Evolutionary conservation across 2,888 invertebrate species (phyloP).

Genomic region (Capitulum mitella): DNA sequence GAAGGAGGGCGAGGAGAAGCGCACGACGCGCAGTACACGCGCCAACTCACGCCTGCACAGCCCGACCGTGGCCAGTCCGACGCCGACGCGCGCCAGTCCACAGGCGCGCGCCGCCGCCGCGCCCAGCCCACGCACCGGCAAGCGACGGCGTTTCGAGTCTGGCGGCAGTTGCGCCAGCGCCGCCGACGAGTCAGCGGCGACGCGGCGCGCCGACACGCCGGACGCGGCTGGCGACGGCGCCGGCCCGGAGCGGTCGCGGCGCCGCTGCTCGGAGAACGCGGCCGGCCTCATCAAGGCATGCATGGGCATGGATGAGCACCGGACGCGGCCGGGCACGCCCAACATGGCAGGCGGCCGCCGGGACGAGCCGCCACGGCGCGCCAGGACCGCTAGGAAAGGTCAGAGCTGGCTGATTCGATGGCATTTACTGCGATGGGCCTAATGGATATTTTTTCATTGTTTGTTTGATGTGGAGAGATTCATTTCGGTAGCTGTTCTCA

Average conservation of each 20-base stretch:
- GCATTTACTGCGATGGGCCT: too few species aligned
- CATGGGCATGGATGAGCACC: slow-evolving; percentile 48
- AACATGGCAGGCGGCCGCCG: slow-evolving; percentile 32
- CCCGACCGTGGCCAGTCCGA: slow-evolving; percentile 32
- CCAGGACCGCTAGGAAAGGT: neutral
- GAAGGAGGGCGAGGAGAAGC: slow-evolving; percentile 35
- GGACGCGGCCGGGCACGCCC: slow-evolving; percentile 36
- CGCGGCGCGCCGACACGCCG: slow-evolving; percentile 20
- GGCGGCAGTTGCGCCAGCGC: slow-evolving; percentile 57
- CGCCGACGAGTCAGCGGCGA: slow-evolving; percentile 3
- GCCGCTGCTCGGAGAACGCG: slow-evolving; percentile 53
- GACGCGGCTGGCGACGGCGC: neutral
- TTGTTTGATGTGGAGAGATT: too few species aligned
- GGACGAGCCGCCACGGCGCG: neutral
- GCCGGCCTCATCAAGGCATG: slow-evolving; percentile 54
- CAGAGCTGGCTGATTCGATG: too few species aligned
- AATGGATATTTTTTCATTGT: too few species aligned
- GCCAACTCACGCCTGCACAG: slow-evolving; percentile 41
- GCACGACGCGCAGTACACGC: slow-evolving; percentile 41
- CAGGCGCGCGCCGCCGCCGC: neutral
- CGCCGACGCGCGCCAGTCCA: slow-evolving; percentile 6
- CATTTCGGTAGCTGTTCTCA: too few species aligned
- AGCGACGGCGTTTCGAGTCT: slow-evolving; percentile 70
- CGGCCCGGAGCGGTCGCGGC: slow-evolving; percentile 6
- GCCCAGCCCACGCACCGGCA: slow-evolving; percentile 41